Evolutionary conservation across 2,113 vertebrate species (phyloP).

Genomic region (Ursus arctos): DNA sequence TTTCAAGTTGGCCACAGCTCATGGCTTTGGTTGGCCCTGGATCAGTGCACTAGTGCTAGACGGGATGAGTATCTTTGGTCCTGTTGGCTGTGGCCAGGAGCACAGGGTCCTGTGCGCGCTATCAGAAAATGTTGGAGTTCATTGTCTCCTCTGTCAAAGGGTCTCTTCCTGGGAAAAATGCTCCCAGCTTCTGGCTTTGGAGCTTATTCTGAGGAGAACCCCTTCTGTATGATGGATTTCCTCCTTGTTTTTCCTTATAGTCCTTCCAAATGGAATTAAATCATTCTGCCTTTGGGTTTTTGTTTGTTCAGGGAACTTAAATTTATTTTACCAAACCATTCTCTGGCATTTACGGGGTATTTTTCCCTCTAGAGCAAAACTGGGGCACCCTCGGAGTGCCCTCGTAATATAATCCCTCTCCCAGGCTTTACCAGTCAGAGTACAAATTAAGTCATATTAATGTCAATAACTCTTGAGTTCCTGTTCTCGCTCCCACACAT

Average conservation of each 20-base stretch:
- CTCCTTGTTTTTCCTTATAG: neutral
- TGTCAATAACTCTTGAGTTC: neutral
- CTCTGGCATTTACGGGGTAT: neutral
- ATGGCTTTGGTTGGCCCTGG: neutral
- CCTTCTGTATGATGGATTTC: neutral
- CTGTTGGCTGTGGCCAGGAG: too few species aligned
- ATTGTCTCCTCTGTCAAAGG: neutral
- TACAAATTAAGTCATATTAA: neutral
- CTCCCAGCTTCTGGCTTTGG: neutral
- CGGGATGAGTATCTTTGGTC: neutral
- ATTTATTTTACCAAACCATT: slow-evolving; percentile 47
- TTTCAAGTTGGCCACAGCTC: neutral
- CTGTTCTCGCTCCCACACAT: neutral
- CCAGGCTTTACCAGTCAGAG: neutral
- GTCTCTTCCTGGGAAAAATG: neutral
- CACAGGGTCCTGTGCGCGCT: neutral
- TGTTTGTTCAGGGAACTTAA: slow-evolving; percentile 39
- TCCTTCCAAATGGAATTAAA: slow-evolving; percentile 48
- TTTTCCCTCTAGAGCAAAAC: neutral
- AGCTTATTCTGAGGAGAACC: neutral
- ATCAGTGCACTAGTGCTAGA: neutral
- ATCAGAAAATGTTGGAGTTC: neutral
- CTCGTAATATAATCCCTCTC: slow-evolving; percentile 1
- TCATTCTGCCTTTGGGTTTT: slow-evolving; percentile 52
- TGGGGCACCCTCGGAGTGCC: neutral